Conservation (phyloP, 2,113 vertebrate species). For the Ascaphus truei region DNA sequence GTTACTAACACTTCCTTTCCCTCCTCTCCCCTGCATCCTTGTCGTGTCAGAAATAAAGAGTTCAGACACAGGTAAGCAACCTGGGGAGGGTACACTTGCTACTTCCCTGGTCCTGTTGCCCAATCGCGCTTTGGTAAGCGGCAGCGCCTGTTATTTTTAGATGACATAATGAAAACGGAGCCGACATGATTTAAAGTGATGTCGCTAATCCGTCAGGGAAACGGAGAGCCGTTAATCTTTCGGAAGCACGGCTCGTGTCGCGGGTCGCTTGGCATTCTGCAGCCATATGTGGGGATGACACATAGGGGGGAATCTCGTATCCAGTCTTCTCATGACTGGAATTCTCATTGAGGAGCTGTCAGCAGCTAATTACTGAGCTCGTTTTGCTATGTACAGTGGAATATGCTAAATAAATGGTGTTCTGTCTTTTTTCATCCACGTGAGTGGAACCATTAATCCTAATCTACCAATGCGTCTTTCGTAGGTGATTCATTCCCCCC, state of each 20-base stretch:
- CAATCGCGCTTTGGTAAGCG: conserved; percentile 56
- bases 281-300: not conserved
- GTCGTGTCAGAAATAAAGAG: conserved; percentile 98
- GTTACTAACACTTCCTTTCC: conserved; percentile 69
- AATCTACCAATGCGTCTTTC: too few species aligned
- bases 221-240: conserved; percentile 46
- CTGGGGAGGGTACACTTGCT: conserved; percentile 57
- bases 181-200: conserved; percentile 45
- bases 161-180: conserved; percentile 45
- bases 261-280: not conserved
- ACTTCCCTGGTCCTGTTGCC: conserved; percentile 59
- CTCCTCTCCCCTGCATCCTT: conserved; percentile 73
- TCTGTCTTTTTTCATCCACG: too few species aligned
- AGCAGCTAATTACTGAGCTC: not conserved
- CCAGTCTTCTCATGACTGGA: not conserved
- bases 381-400: not conserved
- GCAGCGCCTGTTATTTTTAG: conserved; percentile 45
- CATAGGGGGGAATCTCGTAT: not conserved
- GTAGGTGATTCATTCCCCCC: too few species aligned
- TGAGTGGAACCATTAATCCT: too few species aligned
- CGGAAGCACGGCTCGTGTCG: not conserved
- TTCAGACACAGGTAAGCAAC: conserved; percentile 99
- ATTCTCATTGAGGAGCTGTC: not conserved
- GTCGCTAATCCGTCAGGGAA: conserved; percentile 41
- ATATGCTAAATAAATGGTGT: too few species aligned